Evolutionary conservation across 2,113 vertebrate genomes (phyloP), one percentile per base, ranked within the genome.

Genomic region (Perccottus glenii): DNA sequence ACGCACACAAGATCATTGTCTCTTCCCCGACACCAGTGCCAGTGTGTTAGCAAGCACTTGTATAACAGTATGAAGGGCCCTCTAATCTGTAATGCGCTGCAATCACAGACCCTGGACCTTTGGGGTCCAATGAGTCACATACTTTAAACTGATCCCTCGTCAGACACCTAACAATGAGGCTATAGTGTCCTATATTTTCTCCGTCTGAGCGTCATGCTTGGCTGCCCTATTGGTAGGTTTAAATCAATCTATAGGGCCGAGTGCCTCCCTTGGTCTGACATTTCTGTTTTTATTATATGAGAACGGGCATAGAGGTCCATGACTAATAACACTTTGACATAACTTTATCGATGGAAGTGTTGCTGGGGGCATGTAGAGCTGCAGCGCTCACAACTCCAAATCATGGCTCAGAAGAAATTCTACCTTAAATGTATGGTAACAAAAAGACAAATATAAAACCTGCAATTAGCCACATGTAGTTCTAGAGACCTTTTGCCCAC

Each of bases 11-110:
- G 15, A 43, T 9, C n/a, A 46, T 5, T 71, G 73, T 70, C 19
- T 76, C 62, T 44, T 63, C 77, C 73, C 74, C 73, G 70, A 77
- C 56, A 58, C 32, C 48, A 67, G 48, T 3, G 38, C 11, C 43
- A 74, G 43, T 69, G 61, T 40, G 38, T 55, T 1, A 35, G 60
- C 33, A 60, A 75, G 45, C 74, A 68, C 77, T 85, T 85, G 71
- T 78, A 58, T 60, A 70, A 70, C 65, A 63, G 68, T n/a, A 47
- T 85, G 69, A 75, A 89, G 80, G 73, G 70, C 65, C 73, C 85
- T 85, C 81, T 76, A 77, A 84, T 81, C 82, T 78, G 46, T 83
- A 81, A 88, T 89, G 77, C 79, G 62, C 79, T 79, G 84, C 85
- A 89, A 88, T 89, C 82, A 88, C 74, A 83, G 73, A 75, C 65